These are phyloP conservation scores for Laticauda laticaudata DNA, from an alignment of 2,113 vertebrate species.

Conservation along the genomic window DNA sequence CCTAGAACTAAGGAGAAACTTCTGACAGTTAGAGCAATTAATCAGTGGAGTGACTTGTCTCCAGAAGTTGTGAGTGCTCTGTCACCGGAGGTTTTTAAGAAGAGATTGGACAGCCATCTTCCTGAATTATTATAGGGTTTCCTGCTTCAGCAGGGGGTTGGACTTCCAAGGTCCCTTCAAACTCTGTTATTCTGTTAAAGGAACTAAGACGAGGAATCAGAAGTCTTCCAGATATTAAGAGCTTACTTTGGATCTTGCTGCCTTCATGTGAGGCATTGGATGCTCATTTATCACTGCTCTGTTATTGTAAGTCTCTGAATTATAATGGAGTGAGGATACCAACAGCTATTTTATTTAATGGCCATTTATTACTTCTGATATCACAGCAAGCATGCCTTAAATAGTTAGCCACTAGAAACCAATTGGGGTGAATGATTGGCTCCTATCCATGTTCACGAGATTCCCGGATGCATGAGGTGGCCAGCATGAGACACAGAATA, in stretches of 20 bases:
- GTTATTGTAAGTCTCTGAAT: neutral
- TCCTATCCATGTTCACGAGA: neutral
- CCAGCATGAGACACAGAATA: neutral
- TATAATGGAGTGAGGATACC: neutral
- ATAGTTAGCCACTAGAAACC: neutral
- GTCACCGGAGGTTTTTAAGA: neutral
- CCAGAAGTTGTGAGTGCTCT: neutral
- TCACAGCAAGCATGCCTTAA: neutral
- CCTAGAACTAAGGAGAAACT: neutral
- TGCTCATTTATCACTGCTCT: neutral
- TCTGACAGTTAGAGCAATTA: neutral
- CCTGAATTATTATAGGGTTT: neutral
- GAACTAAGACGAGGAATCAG: neutral
- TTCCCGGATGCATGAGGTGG: neutral
- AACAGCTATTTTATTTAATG: neutral
- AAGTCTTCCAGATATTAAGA: neutral
- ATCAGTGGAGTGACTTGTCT: neutral
- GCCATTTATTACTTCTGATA: neutral
- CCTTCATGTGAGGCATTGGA: neutral
- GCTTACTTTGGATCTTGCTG: neutral
- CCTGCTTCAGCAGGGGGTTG: neutral
- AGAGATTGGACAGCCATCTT: neutral
- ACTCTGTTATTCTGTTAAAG: neutral
- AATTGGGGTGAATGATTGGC: neutral
- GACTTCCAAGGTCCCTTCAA: neutral